Percentiles rank a stretch among this genome's conserved stretches.
These are phyloP conservation scores for Lysiphlebus fabarum DNA, from an alignment of 1,140 invertebrate genomes.

Conservation along the genomic window DNA sequence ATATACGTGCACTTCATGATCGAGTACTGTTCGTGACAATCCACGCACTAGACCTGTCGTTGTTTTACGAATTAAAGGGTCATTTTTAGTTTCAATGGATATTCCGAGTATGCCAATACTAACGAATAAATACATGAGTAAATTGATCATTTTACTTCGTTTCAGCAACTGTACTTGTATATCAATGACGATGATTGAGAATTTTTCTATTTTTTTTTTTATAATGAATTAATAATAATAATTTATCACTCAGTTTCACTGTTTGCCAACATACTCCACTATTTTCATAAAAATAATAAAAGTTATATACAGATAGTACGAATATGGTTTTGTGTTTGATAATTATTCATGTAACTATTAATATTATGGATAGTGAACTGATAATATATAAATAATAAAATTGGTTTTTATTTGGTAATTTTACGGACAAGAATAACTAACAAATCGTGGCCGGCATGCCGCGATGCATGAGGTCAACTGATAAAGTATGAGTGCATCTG, in stretches of 20 bases:
- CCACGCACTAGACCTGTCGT: slow-evolving; percentile 75
- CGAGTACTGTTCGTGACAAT: slow-evolving; percentile 69
- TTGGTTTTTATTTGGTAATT: neutral
- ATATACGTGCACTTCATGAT: slow-evolving; percentile 82
- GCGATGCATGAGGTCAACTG: slow-evolving; percentile 56
- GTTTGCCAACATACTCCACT: too few species aligned
- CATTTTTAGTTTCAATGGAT: slow-evolving; percentile 61
- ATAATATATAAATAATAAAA: neutral
- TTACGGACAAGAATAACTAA: slow-evolving; percentile 28
- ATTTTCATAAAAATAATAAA: too few species aligned
- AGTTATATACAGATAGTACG: too few species aligned
- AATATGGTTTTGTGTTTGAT: too few species aligned
- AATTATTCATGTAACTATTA: too few species aligned
- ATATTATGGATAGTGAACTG: too few species aligned
- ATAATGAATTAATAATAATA: too few species aligned
- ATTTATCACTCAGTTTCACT: too few species aligned
- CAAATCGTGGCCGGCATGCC: slow-evolving; percentile 49
- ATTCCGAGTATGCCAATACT: slow-evolving; percentile 27
- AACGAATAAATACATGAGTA: slow-evolving; percentile 6
- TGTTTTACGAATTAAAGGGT: slow-evolving; percentile 76
- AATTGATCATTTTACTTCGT: slow-evolving; percentile 8
- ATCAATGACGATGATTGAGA: neutral
- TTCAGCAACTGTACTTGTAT: neutral
- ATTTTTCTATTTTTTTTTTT: neutral
- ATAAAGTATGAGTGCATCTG: slow-evolving; percentile 21